phyloP scores from a whole-genome alignment of 2,888 invertebrate species.

The Carabus problematicus region DNA sequence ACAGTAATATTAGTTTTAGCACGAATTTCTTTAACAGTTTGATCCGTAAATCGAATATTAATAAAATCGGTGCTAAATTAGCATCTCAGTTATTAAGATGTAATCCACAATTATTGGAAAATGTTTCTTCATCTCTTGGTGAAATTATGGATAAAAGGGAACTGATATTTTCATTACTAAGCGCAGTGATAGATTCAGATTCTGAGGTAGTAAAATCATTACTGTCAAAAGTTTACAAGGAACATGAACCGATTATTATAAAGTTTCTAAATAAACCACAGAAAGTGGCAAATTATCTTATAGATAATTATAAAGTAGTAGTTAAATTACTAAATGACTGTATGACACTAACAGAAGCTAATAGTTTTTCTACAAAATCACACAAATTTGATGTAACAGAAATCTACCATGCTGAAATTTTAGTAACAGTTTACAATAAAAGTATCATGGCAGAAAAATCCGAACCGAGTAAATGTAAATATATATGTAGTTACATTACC shows the following conservation, averaged over 20 bases:
- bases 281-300: constrained; percentile 71
- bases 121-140: constrained; percentile 61
- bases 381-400: constrained; percentile 71
- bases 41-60: constrained; percentile 61
- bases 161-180: constrained; percentile 69
- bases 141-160: constrained; percentile 67
- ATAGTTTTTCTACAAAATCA: constrained; percentile 65
- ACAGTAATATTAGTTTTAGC: constrained; percentile 62
- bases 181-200: constrained; percentile 60
- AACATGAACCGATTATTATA: constrained; percentile 68
- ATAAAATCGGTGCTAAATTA: constrained; percentile 66
- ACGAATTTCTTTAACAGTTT: constrained; percentile 64
- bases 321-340: constrained; percentile 66
- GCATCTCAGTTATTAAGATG: constrained; percentile 66
- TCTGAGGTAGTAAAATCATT: constrained; percentile 60
- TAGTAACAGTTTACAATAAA: constrained; percentile 65
- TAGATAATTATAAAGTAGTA: constrained; percentile 66
- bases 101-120: constrained; percentile 60
- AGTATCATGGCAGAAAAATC: constrained; percentile 54
- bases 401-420: constrained; percentile 64
- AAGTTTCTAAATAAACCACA: constrained; percentile 73
- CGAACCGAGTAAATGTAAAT: constrained; percentile 56
- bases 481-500: constrained; percentile 63
- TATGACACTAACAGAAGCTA: constrained; percentile 66
- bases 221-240: constrained; percentile 63